phyloP scores from a whole-genome alignment of 2,888 invertebrate genomes.

The Pandemis corylana region DNA sequence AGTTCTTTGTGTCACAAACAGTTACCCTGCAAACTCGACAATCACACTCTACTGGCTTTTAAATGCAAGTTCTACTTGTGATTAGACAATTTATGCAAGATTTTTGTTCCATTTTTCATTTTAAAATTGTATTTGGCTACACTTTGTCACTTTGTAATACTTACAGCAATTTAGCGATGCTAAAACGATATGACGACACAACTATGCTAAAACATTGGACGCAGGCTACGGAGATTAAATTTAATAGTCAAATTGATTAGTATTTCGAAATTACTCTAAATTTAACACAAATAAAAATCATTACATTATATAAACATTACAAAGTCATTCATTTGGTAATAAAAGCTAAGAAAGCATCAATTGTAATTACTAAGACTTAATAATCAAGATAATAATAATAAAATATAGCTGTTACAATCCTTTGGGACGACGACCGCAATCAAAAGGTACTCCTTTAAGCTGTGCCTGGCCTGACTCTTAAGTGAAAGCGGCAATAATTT shows the following conservation, averaged over 20 bases:
- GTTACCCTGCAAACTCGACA: conserved; percentile 61
- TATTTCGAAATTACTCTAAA: too few relatives aligned
- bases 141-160: neutral
- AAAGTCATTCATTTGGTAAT: neutral
- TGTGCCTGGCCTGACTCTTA: neutral
- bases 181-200: too few relatives aligned
- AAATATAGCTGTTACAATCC: conserved; percentile 61
- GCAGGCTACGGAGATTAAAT: too few relatives aligned
- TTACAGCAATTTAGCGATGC: too few relatives aligned
- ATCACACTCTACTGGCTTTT: conserved; percentile 63
- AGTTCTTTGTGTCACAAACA: conserved; percentile 45
- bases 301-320: neutral
- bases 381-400: conserved; percentile 66
- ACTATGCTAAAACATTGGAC: too few relatives aligned
- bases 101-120: conserved; percentile 28
- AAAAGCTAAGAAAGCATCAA: conserved; percentile 10
- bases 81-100: conserved; percentile 64
- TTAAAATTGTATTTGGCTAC: conserved; percentile 1
- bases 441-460: conserved; percentile 54
- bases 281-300: neutral
- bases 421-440: conserved; percentile 63
- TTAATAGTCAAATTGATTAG: too few relatives aligned
- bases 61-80: conserved; percentile 66
- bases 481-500: conserved; percentile 2
- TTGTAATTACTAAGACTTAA: conserved; percentile 26